These are phyloP conservation scores for Eudasyphora cyanicolor DNA, from an alignment of 2,888 invertebrate species.

Conservation along the genomic window DNA sequence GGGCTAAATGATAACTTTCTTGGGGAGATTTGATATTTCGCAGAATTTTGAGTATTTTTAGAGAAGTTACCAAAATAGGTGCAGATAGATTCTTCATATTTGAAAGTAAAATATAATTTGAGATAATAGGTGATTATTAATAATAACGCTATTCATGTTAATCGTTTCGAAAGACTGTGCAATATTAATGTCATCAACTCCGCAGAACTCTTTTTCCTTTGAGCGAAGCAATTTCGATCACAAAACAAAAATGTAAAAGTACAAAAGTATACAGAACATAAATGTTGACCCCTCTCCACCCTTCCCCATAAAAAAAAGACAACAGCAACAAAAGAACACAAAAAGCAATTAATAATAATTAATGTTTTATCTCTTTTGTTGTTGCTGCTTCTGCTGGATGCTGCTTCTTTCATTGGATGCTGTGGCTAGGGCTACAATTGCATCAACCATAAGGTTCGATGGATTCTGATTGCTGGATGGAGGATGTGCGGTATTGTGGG, in stretches of 20 bases:
- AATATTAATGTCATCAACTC: constrained; percentile 18
- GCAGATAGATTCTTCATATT: too few species aligned
- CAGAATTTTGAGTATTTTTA: too few species aligned
- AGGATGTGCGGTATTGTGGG: too few species aligned
- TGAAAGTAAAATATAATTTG: too few species aligned
- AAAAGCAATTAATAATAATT: constrained; percentile 78
- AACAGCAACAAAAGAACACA: constrained; percentile 62
- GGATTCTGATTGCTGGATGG: too few species aligned
- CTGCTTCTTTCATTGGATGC: neutral
- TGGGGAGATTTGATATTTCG: too few species aligned
- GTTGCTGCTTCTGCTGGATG: constrained; percentile 19
- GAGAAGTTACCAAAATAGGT: too few species aligned
- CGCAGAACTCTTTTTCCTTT: neutral
- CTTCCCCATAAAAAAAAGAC: too few species aligned
- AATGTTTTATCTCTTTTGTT: constrained; percentile 75
- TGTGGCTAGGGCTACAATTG: constrained; percentile 41
- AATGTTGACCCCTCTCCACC: too few species aligned
- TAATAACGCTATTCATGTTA: too few species aligned
- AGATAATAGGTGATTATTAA: too few species aligned
- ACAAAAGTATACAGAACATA: constrained; percentile 69
- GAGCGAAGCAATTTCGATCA: neutral
- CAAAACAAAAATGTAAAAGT: constrained; percentile 48
- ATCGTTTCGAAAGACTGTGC: constrained; percentile 31
- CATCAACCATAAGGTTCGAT: neutral
- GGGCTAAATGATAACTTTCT: too few species aligned